These are phyloP conservation scores for Podocnemis expansa DNA, from an alignment of 2,113 vertebrate species.

Conservation along the genomic window DNA sequence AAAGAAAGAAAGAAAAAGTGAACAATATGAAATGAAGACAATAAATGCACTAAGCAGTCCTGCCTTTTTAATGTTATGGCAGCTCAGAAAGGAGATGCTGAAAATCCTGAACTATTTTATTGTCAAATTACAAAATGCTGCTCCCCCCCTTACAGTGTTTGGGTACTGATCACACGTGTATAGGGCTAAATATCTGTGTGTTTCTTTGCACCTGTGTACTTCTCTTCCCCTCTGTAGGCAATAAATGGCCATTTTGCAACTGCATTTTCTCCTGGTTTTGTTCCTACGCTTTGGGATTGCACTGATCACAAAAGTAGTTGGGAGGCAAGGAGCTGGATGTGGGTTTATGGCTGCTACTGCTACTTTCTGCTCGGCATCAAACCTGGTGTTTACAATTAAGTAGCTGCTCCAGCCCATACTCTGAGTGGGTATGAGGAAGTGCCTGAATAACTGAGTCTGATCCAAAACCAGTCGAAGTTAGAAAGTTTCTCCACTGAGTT, in stretches of 20 bases:
- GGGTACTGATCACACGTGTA: conserved; percentile 66
- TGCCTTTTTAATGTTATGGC: conserved; percentile 60
- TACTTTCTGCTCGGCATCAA: no score
- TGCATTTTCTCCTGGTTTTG: conserved; percentile 30
- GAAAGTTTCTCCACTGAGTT: background rate
- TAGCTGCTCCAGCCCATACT: background rate
- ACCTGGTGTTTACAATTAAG: background rate
- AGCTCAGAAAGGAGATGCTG: conserved; percentile 64
- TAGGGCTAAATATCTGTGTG: conserved; percentile 64
- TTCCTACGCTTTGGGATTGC: background rate
- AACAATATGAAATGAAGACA: conserved; percentile 33
- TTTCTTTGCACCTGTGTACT: conserved; percentile 62
- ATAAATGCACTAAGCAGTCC: conserved; percentile 58
- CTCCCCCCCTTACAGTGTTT: background rate
- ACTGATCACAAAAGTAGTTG: background rate
- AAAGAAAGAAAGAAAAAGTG: no score
- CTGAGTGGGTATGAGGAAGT: background rate
- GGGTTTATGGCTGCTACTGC: background rate
- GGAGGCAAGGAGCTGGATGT: background rate
- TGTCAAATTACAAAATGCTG: conserved; percentile 63
- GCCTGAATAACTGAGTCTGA: background rate
- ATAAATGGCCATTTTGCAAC: conserved; percentile 73
- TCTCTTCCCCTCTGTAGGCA: conserved; percentile 62
- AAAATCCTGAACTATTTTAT: conserved; percentile 45
- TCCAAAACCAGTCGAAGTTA: background rate